Evolutionary conservation across 2,113 vertebrate species (phyloP).

Genomic region (Psittacara wagleri): DNA sequence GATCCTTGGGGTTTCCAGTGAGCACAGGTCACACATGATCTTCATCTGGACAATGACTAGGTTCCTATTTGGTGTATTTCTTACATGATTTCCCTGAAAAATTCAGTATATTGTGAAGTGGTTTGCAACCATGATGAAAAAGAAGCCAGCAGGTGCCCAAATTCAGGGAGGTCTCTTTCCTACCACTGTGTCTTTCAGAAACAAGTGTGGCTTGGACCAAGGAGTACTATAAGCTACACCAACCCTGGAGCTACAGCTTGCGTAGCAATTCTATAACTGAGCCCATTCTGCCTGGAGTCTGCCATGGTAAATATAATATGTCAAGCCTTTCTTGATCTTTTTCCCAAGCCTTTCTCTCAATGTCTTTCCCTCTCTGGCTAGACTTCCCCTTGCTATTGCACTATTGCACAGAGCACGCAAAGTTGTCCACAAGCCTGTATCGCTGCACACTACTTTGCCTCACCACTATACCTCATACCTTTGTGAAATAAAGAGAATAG

Average conservation of each 20-base stretch:
- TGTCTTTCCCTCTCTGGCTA: background rate
- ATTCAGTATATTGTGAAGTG: background rate
- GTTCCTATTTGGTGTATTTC: background rate
- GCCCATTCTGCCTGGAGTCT: background rate
- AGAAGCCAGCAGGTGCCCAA: background rate
- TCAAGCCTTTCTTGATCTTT: background rate
- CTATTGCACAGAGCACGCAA: background rate
- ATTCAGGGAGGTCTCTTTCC: background rate
- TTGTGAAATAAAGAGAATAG: background rate
- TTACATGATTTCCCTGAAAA: background rate
- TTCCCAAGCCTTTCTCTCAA: background rate
- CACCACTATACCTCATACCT: background rate
- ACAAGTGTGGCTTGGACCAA: background rate
- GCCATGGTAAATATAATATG: background rate
- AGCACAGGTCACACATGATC: background rate
- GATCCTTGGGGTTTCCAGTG: background rate
- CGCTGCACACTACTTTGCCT: background rate
- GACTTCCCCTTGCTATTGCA: background rate
- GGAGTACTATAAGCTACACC: background rate
- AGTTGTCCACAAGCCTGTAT: background rate
- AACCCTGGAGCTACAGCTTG: background rate
- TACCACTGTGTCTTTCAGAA: background rate
- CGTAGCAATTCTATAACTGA: background rate
- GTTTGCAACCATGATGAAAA: background rate
- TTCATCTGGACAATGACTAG: background rate